Evolutionary conservation across 1,140 invertebrate species (phyloP), one percentile per base, ranked within the genome.

Genomic region (Goniozus legneri): DNA sequence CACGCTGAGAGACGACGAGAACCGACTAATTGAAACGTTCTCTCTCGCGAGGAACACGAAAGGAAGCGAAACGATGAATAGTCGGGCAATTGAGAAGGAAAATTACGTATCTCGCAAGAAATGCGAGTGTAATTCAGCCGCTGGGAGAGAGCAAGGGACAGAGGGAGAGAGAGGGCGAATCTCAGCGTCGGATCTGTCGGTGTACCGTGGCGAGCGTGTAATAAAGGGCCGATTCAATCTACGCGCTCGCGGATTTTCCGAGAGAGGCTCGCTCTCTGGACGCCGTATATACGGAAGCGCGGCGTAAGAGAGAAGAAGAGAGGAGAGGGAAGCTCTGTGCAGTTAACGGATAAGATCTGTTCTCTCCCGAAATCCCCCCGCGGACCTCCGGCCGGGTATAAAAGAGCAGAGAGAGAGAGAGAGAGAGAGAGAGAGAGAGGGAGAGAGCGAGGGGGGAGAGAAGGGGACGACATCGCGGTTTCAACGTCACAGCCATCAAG

Each of bases 11-110:
- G 59, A 65, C n/a, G 58, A 60, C 62, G 65, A 65, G 59, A 63
- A 64, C 50, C 52, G 41, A 38, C 60, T 69, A 69, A 69, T 69
- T 67, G 66, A 69, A 69, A 64, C 62, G 65, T 69, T 63, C 62
- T 57, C 61, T 65, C 65, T 65, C 63, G 66, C n/a, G n/a, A n/a
- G n/a, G n/a, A n/a, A n/a, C n/a, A 16, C 34, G 14, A 36, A 14
- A 13, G 32, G 32, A n/a, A n/a, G n/a, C n/a, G n/a, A n/a, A n/a
- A n/a, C n/a, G n/a, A n/a, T n/a, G n/a, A n/a, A n/a, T n/a, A n/a
- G n/a, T n/a, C n/a, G n/a, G n/a, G n/a, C n/a, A n/a, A n/a, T n/a
- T n/a, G n/a, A n/a, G n/a, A n/a, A n/a, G n/a, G n/a, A n/a, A 32
- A 19, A 20, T 14, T 10, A 7, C 22, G 4, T 27, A 14, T n/a